Evolutionary conservation across 2,113 vertebrate genomes (phyloP).

Genomic region (Prunella himalayana): DNA sequence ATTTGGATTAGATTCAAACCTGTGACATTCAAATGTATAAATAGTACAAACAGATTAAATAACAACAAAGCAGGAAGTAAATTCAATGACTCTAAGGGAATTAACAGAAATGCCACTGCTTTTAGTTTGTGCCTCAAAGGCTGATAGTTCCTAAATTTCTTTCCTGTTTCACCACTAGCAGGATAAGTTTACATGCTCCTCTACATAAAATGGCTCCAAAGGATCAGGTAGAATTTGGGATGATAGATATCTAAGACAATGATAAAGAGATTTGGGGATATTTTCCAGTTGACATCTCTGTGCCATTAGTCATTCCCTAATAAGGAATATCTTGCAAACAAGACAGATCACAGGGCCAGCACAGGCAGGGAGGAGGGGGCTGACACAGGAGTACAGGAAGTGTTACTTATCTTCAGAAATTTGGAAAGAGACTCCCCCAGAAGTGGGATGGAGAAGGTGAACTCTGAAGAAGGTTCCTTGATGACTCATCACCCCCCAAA

Average conservation of each 20-base stretch:
- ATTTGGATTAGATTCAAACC: background rate
- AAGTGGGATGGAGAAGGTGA: background rate
- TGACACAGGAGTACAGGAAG: background rate
- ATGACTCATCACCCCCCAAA: background rate
- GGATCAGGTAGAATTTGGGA: background rate
- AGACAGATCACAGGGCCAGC: background rate
- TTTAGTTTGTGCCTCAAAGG: background rate
- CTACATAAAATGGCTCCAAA: background rate
- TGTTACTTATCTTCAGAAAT: background rate
- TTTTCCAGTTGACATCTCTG: background rate
- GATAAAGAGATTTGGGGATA: background rate
- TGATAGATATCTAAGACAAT: background rate
- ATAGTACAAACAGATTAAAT: background rate
- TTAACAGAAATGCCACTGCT: background rate
- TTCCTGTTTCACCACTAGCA: background rate
- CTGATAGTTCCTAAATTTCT: background rate
- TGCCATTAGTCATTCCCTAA: background rate
- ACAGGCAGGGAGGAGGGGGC: background rate
- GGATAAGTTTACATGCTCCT: background rate
- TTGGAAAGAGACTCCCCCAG: background rate
- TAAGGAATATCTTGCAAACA: background rate
- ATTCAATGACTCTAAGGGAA: background rate
- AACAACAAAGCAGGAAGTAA: constrained; percentile 8
- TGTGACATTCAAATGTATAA: background rate
- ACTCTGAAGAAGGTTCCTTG: background rate